Percentiles rank a stretch among this genome's conserved stretches.
Evolutionary conservation across 2,888 invertebrate genomes (phyloP).

Genomic region (Bruchidius siliquastri): DNA sequence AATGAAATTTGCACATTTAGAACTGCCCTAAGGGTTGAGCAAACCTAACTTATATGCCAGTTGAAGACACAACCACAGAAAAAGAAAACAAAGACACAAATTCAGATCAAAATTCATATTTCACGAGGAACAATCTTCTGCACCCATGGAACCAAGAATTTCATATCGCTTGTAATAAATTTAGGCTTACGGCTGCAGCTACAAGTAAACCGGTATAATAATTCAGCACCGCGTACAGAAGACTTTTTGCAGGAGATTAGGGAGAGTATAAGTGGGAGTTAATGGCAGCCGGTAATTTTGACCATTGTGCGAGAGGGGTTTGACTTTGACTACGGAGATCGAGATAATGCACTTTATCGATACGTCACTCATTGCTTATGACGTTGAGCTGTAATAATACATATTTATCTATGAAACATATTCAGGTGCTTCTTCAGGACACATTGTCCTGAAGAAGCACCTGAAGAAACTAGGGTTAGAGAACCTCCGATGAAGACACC

Average conservation of each 20-base stretch:
- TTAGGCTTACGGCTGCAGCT: neutral
- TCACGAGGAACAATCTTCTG: too few species aligned
- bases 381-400: neutral
- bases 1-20: too few species aligned
- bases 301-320: neutral
- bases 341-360: neutral
- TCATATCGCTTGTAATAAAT: neutral
- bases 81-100: too few species aligned
- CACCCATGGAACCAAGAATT: neutral
- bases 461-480: too few species aligned
- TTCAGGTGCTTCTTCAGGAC: neutral
- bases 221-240: neutral
- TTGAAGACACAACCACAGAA: too few species aligned
- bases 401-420: neutral
- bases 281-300: neutral
- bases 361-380: neutral
- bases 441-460: too few species aligned
- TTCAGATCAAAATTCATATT: too few species aligned
- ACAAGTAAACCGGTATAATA: neutral
- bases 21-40: too few species aligned
- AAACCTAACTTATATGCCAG: too few species aligned
- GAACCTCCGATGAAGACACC: too few species aligned
- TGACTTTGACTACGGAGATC: neutral
- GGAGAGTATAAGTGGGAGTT: neutral
- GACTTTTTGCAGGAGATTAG: neutral